Percentiles rank a stretch among this genome's conserved stretches.
Evolutionary conservation across 2,113 vertebrate species (phyloP).

Genomic region (Scophthalmus maximus): DNA sequence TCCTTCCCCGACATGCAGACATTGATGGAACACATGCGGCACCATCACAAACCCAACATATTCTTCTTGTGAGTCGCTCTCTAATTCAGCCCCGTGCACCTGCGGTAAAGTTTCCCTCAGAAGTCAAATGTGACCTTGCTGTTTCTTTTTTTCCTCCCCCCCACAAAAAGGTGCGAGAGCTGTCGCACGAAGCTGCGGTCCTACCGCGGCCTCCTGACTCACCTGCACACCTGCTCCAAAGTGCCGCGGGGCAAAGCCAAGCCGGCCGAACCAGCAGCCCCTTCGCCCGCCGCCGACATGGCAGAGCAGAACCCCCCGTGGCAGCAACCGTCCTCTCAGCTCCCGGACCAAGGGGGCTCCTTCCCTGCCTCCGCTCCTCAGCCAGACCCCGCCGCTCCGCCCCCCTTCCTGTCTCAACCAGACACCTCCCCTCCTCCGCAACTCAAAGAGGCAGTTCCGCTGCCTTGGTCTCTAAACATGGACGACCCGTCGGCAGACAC

Average conservation of each 20-base stretch:
- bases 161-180: slow-evolving; percentile 88
- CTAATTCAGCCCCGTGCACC: background rate
- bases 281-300: background rate
- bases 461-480: background rate
- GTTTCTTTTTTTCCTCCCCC: background rate
- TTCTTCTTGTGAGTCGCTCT: slow-evolving; percentile 91
- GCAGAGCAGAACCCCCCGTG: background rate
- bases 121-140: background rate
- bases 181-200: slow-evolving; percentile 93
- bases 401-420: background rate
- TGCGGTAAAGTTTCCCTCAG: background rate
- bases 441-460: slow-evolving; percentile 19
- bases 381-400: background rate
- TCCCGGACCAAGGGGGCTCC: background rate
- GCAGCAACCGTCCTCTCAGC: background rate
- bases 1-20: slow-evolving; percentile 93
- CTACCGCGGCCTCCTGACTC: slow-evolving; percentile 92
- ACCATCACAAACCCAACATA: slow-evolving; percentile 94
- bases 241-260: slow-evolving; percentile 80
- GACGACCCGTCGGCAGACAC: background rate
- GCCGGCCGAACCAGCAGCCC: background rate
- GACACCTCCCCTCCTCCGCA: slow-evolving; percentile 10
- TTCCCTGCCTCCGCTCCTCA: background rate
- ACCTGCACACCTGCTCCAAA: slow-evolving; percentile 94
- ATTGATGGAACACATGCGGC: slow-evolving; percentile 91